Conservation (phyloP, 1,140 invertebrate species). For the Drosophila sp. region DNA sequence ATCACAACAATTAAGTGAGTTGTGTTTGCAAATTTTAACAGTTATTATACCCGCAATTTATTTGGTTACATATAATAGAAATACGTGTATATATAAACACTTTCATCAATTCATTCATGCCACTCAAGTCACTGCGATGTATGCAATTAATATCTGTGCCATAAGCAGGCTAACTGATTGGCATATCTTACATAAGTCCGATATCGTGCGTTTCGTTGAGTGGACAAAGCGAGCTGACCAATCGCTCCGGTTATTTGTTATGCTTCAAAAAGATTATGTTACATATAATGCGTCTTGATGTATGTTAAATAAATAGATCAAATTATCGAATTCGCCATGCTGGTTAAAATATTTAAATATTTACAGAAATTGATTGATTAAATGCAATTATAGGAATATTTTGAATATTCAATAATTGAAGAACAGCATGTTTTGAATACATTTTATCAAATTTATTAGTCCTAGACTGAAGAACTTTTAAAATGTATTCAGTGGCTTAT, state of each 20-base stretch:
- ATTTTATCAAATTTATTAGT: neutral
- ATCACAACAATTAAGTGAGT: constrained; percentile 60
- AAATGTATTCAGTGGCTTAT: neutral
- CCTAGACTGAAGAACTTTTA: neutral
- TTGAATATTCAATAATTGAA: no score
- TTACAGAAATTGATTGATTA: no score
- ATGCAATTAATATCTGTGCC: constrained; percentile 79
- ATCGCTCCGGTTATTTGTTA: constrained; percentile 55
- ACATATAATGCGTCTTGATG: constrained; percentile 30
- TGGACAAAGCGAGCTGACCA: constrained; percentile 52
- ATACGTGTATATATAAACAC: constrained; percentile 44
- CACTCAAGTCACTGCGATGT: constrained; percentile 54
- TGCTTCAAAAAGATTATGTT: constrained; percentile 60
- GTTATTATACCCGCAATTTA: constrained; percentile 72
- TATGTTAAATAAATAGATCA: constrained; percentile 58
- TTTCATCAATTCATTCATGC: constrained; percentile 60
- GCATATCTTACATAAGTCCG: constrained; percentile 72
- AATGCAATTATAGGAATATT: no score
- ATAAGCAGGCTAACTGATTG: constrained; percentile 72
- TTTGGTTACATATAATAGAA: constrained; percentile 40
- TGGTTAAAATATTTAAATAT: neutral
- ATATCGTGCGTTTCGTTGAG: constrained; percentile 57
- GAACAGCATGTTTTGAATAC: no score
- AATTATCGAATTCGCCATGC: constrained; percentile 17
- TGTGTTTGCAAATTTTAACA: constrained; percentile 65